Evolutionary conservation across 2,113 vertebrate genomes (phyloP).

Genomic region (Malurus alboscapulatus): DNA sequence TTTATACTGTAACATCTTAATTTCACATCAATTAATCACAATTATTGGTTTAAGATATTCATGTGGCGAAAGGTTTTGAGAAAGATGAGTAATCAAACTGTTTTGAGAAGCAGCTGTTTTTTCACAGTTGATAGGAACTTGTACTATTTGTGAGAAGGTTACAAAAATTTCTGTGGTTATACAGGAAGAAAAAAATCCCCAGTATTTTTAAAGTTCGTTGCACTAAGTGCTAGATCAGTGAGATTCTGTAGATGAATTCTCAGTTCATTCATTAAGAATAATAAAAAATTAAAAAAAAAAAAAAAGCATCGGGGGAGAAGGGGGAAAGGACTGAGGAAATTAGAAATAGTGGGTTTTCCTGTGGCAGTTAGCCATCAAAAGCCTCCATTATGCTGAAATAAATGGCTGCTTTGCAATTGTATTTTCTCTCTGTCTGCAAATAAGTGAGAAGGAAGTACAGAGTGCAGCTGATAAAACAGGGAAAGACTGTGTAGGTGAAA

Average conservation of each 20-base stretch:
- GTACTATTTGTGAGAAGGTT: neutral
- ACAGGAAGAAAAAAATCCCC: neutral
- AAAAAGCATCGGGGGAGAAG: neutral
- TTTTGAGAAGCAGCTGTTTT: neutral
- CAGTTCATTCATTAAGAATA: neutral
- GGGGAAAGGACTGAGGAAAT: neutral
- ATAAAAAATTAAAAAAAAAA: neutral
- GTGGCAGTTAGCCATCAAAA: neutral
- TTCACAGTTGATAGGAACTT: neutral
- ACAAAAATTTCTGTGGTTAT: neutral
- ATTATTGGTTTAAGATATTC: constrained; percentile 21
- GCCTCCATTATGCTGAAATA: neutral
- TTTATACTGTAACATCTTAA: constrained; percentile 6
- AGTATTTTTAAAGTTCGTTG: neutral
- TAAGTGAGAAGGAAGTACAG: neutral
- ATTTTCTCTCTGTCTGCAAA: neutral
- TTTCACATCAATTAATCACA: constrained; percentile 29
- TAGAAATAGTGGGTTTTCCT: neutral
- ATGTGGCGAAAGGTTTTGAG: neutral
- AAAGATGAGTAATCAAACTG: constrained; percentile 4
- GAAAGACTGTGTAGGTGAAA: neutral
- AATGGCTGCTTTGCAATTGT: neutral
- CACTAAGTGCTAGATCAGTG: neutral
- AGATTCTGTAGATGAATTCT: neutral
- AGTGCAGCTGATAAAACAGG: neutral